Conservation (phyloP, 2,113 vertebrate species). For the zebrafish (Danio rerio) region GRCz12tu NC_133191.1:32971001-32971500, state of each 20-base stretch:
- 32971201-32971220: too few relatives aligned
- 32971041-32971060: too few relatives aligned
- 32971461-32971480: slow-evolving; percentile 24
- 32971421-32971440: slow-evolving; percentile 61
- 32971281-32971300: background rate
- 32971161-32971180: too few relatives aligned
- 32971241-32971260: background rate
- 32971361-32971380: slow-evolving; percentile 49
- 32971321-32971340: slow-evolving; percentile 48
- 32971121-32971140: too few relatives aligned
- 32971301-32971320: background rate
- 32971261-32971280: background rate
- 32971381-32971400: slow-evolving; percentile 57
- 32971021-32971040: too few relatives aligned
- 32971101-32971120: too few relatives aligned
- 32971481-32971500: slow-evolving; percentile 8
- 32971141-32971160: too few relatives aligned
- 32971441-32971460: slow-evolving; percentile 38
- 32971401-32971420: slow-evolving; percentile 43
- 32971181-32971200: too few relatives aligned
- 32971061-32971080: too few relatives aligned
- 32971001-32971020: too few relatives aligned
- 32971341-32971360: slow-evolving; percentile 46
- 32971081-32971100: too few relatives aligned
- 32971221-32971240: background rate